Evolutionary conservation across 1,140 invertebrate species (phyloP).

Genomic region (Leptinotarsa texana): DNA sequence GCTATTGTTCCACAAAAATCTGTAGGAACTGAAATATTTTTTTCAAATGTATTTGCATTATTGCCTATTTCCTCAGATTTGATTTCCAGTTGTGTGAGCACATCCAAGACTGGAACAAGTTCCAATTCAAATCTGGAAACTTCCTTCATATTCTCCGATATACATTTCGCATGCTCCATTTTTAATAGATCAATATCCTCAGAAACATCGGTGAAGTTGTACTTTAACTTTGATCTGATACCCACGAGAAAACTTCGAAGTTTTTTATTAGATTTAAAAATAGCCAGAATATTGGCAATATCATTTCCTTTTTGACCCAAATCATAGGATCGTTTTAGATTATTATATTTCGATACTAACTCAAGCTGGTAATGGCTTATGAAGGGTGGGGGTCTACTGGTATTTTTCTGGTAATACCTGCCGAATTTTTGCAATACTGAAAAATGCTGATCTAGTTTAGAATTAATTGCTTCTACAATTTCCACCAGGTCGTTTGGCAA

Average conservation of each 20-base stretch:
- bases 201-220: slow-evolving; percentile 25
- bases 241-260: slow-evolving; percentile 26
- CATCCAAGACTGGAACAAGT: slow-evolving; percentile 30
- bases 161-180: slow-evolving; percentile 17
- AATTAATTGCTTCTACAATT: slow-evolving; percentile 40
- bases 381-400: slow-evolving; percentile 40
- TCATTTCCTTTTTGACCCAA: slow-evolving; percentile 30
- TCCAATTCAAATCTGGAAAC: slow-evolving; percentile 22
- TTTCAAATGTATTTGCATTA: slow-evolving; percentile 8
- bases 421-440: slow-evolving; percentile 43
- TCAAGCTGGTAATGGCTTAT: slow-evolving; percentile 27
- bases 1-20: slow-evolving; percentile 31
- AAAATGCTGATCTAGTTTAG: slow-evolving; percentile 40
- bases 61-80: neutral
- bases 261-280: slow-evolving; percentile 24
- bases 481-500: slow-evolving; percentile 26
- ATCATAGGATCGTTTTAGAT: slow-evolving; percentile 30
- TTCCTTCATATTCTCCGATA: too few relatives aligned
- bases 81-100: slow-evolving; percentile 25
- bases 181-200: slow-evolving; percentile 23
- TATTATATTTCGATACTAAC: slow-evolving; percentile 28
- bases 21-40: slow-evolving; percentile 31
- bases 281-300: slow-evolving; percentile 4
- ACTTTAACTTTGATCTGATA: slow-evolving; percentile 32
- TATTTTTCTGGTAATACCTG: slow-evolving; percentile 45